Base-by-base conservation (phyloP, 2,113 vertebrate species). In the Engraulis encrasicolus region DNA sequence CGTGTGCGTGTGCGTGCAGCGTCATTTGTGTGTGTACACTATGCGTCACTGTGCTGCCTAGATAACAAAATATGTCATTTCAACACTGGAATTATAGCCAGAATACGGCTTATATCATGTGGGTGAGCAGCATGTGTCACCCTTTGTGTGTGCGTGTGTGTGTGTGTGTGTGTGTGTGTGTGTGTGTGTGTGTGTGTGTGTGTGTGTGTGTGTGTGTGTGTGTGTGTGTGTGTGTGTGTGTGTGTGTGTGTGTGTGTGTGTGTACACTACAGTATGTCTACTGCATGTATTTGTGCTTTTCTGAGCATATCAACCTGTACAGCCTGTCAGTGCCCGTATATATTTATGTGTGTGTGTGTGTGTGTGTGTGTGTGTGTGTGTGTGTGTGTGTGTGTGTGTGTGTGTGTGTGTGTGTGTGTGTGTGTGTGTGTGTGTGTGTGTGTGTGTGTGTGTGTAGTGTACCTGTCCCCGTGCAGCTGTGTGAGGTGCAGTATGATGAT, bases 381-480 rank as follows among this genome's bases (percentile, higher is more conserved):
- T 52, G 50, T 52, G 50, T 52, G 50, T 52, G 50, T 52, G 50
- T 52, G 50, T 52, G 2, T 52, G 17, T 54, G 50, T 20, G 50
- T 54, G 50, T 19, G 50, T 19, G 50, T 19, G 45, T 19, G 45
- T 40, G 49, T 27, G 58, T 66, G 58, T 66, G 58, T 14, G 11
- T 1, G 23, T 66, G 50, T 54, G 50, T 23, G 54, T 23, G 54
- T n/a, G 48, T 20, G 48, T 48, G 50, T n/a, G 40, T 45, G 40
- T 45, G 40, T 45, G 40, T 45, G 40, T 45, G 27, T 19, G 6
- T 61, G 58, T 6, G 58, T 0, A n/a, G 0, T 20, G 74, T 85
- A 99, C 98, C 96, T 96, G 95, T 99, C 96, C 40, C 95, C 96
- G 0, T 95, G 90, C 86, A 92, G 87, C 80, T 95, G 93, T 66